A percentile compares a stretch with the other conserved stretches of the same genome.
phyloP scores from a whole-genome alignment of 2,797 vertebrate species.

The Sardinella longiceps region DNA sequence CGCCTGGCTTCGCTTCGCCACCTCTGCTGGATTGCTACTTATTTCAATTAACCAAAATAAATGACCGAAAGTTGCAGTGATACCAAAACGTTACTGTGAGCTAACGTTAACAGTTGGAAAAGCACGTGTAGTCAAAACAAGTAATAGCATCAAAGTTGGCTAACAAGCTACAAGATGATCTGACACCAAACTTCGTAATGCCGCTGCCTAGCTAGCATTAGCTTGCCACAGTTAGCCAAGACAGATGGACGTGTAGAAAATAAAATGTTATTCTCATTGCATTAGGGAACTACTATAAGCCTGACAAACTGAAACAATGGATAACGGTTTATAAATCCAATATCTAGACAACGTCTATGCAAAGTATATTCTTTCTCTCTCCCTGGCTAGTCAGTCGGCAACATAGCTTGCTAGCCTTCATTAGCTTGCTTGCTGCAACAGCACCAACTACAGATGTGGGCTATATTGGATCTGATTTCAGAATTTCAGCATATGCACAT shows the following conservation, averaged over 20 bases:
- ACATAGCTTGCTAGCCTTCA: background rate
- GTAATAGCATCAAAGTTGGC: background rate
- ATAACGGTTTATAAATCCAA: background rate
- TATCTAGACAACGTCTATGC: background rate
- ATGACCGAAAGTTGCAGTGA: background rate
- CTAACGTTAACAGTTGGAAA: background rate
- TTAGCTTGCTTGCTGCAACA: constrained; percentile 16
- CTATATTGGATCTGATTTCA: background rate
- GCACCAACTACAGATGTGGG: background rate
- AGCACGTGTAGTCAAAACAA: background rate
- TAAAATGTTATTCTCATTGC: background rate
- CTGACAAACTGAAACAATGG: background rate
- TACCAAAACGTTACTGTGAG: background rate
- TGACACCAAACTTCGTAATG: background rate
- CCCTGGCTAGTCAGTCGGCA: background rate
- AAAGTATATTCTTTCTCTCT: background rate
- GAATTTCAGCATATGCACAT: background rate
- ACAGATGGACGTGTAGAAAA: background rate
- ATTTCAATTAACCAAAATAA: background rate
- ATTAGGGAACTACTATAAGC: background rate
- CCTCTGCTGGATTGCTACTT: too few relatives aligned
- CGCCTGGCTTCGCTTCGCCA: too few relatives aligned
- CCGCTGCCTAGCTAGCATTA: background rate
- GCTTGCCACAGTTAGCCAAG: background rate
- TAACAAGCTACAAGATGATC: background rate